phyloP scores from a whole-genome alignment of 92 coral and sea anemone genomes.

The Parazoanthus swiftii region DNA sequence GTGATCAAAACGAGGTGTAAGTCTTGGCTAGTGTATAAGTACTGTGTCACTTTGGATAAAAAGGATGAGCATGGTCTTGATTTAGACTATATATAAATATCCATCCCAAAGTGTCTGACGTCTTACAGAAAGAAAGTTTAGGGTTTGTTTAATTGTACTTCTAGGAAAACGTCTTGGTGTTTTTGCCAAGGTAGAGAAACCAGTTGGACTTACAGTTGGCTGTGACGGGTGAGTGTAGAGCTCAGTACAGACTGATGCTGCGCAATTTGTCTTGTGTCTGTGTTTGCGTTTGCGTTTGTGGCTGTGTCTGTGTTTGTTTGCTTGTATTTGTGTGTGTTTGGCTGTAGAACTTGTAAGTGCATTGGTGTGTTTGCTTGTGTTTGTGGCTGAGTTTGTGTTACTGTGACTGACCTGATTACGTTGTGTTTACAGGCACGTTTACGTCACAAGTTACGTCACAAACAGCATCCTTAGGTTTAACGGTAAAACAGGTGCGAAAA shows the following conservation, averaged over 20 bases:
- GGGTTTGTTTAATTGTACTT: too few relatives aligned
- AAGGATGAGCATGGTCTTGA: too few relatives aligned
- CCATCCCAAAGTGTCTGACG: too few relatives aligned
- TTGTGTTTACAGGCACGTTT: conserved; percentile 57
- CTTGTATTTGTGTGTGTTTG: too few relatives aligned
- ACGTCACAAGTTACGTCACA: conserved; percentile 85
- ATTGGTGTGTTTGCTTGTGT: too few relatives aligned
- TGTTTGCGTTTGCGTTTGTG: neutral
- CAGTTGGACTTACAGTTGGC: conserved; percentile 89
- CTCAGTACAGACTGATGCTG: neutral
- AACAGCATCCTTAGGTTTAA: conserved; percentile 77
- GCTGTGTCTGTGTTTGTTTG: neutral
- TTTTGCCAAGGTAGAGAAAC: conserved; percentile 78
- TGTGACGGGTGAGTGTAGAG: conserved; percentile 61
- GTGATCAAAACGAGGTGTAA: too few relatives aligned
- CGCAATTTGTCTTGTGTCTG: neutral
- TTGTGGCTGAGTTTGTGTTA: neutral
- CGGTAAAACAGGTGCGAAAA: conserved; percentile 67
- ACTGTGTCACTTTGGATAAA: too few relatives aligned
- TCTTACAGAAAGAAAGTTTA: too few relatives aligned
- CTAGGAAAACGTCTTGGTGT: conserved; percentile 67
- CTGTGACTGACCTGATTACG: neutral
- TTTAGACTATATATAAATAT: too few relatives aligned
- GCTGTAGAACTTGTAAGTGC: too few relatives aligned
- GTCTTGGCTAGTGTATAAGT: too few relatives aligned